Percentiles rank a stretch among this genome's conserved stretches.
Evolutionary conservation across 2,113 vertebrate species (phyloP).

Genomic region (Epinephelus fuscoguttatus): DNA sequence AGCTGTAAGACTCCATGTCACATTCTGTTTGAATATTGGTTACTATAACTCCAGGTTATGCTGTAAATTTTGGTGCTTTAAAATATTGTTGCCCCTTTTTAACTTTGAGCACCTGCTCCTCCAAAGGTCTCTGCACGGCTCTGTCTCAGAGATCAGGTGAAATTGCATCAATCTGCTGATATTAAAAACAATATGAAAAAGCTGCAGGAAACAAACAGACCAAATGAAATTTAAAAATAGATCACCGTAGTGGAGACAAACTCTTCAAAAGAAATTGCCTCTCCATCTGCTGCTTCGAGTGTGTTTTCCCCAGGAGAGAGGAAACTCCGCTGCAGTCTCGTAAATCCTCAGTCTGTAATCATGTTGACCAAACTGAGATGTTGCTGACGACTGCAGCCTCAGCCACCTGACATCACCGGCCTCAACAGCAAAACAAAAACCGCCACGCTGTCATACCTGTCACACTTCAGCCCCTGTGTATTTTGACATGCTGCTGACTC

Average conservation of each 20-base stretch:
- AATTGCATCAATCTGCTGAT: background rate
- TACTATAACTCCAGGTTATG: too few relatives aligned
- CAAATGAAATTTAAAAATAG: constrained; percentile 23
- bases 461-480: constrained; percentile 14
- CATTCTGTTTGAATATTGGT: too few relatives aligned
- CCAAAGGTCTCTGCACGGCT: too few relatives aligned
- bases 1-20: too few relatives aligned
- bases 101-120: too few relatives aligned
- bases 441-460: constrained; percentile 6
- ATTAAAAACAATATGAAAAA: background rate
- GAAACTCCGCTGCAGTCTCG: background rate
- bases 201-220: constrained; percentile 1
- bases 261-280: constrained; percentile 9
- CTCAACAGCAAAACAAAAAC: constrained; percentile 17
- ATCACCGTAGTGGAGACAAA: background rate
- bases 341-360: constrained; percentile 22
- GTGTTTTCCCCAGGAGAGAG: background rate
- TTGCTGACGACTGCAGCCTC: constrained; percentile 28
- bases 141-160: background rate
- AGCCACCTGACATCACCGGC: constrained; percentile 21
- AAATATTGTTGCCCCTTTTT: too few relatives aligned
- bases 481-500: constrained; percentile 43
- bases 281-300: constrained; percentile 14
- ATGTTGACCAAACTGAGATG: constrained; percentile 17
- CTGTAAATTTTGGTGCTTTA: too few relatives aligned